These are phyloP conservation scores for Sakesphorus luctuosus DNA, from an alignment of 2,113 vertebrate species.

Conservation along the genomic window DNA sequence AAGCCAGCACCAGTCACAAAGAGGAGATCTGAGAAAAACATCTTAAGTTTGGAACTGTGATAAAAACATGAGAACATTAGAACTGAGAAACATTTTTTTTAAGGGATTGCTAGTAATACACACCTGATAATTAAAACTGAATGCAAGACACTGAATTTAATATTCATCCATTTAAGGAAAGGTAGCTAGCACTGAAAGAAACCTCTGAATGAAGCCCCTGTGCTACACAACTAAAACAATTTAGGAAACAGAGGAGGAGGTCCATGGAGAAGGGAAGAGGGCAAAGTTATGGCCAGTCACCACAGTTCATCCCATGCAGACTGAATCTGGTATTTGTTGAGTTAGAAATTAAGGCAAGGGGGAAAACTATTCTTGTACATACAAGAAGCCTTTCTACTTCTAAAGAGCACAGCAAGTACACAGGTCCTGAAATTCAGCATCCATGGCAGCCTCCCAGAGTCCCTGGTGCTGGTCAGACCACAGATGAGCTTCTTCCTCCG, in stretches of 20 bases:
- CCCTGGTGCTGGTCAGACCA: neutral
- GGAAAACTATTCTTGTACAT: neutral
- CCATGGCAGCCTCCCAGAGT: neutral
- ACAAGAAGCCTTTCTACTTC: conserved; percentile 8
- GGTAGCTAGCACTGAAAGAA: neutral
- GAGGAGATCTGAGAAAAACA: neutral
- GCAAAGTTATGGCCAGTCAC: neutral
- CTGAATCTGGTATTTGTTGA: neutral
- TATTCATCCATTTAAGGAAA: neutral
- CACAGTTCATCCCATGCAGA: conserved; percentile 10
- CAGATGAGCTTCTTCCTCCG: neutral
- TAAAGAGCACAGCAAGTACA: neutral
- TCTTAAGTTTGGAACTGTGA: neutral
- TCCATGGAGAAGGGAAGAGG: conserved; percentile 4
- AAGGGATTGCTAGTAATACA: neutral
- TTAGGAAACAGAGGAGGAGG: conserved; percentile 33
- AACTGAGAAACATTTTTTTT: neutral
- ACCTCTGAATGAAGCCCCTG: conserved; percentile 48
- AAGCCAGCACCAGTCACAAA: neutral
- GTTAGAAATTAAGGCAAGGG: neutral
- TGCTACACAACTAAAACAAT: conserved; percentile 47
- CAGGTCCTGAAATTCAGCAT: neutral
- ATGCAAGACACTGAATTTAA: neutral
- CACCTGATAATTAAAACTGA: neutral
- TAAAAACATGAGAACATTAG: neutral